Evolutionary conservation across 2,113 vertebrate species (phyloP), one percentile per base, ranked within the genome.

Genomic region (Perccottus glenii): DNA sequence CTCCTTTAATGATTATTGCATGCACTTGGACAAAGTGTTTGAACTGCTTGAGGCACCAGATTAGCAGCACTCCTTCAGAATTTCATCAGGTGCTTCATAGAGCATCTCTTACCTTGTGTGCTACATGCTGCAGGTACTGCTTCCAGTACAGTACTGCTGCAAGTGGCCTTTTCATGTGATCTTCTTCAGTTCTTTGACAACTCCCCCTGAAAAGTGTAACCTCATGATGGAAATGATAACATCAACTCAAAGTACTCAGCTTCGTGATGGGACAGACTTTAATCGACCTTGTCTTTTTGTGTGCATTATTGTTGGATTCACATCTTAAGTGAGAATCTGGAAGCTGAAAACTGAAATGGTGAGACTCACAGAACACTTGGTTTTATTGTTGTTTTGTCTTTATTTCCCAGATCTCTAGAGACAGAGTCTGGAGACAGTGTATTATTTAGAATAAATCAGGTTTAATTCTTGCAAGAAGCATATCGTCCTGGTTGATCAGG

Each of bases 1-100:
- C 52, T 55, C 33, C 52, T 55, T 55, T 33, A 38, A 14, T n/a
- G 36, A 7, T 6, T 38, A 15, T 36, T 55, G 52, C 52, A 55
- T 55, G 52, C 52, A 55, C 52, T 33, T 55, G 52, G 52, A 55
- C 52, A 36, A 55, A 55, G 33, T 55, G 52, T 55, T 55, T 55
- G 52, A 55, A 55, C 52, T 55, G 52, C 52, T 55, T 33, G 32
- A 33, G 52, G 52, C 52, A 11, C 52, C 52, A 55, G 52, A 55
- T 55, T 55, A 55, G 33, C 14, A n/a, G 52, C 52, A 55, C 33
- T 33, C 33, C 33, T 55, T 55, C 52, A 55, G 52, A 55, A 55
- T 55, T 55, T 55, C 52, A 36, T 55, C 52, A 55, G 52, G 12
- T 14, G 52, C 52, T 36, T 55, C 52, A 55, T 55, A 33, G 36